Conservation (phyloP, 1,140 invertebrate genomes). For the Campodea augens region DNA sequence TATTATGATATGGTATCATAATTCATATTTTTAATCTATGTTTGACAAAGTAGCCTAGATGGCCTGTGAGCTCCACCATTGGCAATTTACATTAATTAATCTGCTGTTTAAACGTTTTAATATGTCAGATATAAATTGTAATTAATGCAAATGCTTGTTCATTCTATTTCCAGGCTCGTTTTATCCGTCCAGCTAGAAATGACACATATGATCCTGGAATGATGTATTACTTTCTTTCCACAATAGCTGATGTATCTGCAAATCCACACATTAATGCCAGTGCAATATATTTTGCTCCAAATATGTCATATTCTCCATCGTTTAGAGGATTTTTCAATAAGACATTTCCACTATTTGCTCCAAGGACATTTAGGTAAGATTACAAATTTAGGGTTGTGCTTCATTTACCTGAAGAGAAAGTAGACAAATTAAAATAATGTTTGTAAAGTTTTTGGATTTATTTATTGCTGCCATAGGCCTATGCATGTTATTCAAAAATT, state of each 20-base stretch:
- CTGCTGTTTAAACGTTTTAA: too few species aligned
- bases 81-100: too few species aligned
- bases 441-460: background rate
- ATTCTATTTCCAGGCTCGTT: too few species aligned
- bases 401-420: background rate
- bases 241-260: slow-evolving; percentile 82
- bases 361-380: slow-evolving; percentile 52
- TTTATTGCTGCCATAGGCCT: background rate
- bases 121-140: too few species aligned
- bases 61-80: too few species aligned
- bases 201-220: slow-evolving; percentile 90
- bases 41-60: too few species aligned
- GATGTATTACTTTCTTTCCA: slow-evolving; percentile 94
- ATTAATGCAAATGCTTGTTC: too few species aligned
- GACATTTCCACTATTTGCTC: slow-evolving; percentile 86
- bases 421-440: slow-evolving; percentile 2
- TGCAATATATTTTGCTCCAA: slow-evolving; percentile 84
- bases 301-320: slow-evolving; percentile 83
- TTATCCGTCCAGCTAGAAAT: slow-evolving; percentile 70
- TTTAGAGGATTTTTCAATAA: slow-evolving; percentile 93
- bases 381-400: too few species aligned
- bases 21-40: too few species aligned
- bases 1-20: too few species aligned
- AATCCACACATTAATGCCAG: slow-evolving; percentile 85
- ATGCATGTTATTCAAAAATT: too few species aligned